Evolutionary conservation across 2,888 invertebrate genomes (phyloP).

Genomic region (Galerucella nymphaeae): DNA sequence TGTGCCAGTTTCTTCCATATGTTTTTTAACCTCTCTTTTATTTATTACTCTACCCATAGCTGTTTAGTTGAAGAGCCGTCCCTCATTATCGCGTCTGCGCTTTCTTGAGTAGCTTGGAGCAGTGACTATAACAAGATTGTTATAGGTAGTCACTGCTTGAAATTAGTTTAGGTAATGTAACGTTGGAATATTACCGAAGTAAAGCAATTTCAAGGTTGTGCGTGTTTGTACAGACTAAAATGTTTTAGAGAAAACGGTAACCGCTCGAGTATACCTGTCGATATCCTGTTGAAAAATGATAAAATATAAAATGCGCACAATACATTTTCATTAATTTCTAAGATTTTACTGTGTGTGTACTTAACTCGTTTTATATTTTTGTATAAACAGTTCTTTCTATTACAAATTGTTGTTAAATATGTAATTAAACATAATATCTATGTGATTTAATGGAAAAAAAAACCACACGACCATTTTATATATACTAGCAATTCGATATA

Average conservation of each 20-base stretch:
- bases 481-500: constrained; percentile 32
- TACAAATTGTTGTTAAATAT: constrained; percentile 46
- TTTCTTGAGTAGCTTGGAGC: too few relatives aligned
- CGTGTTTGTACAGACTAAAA: constrained; percentile 32
- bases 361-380: constrained; percentile 46
- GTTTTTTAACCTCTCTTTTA: too few relatives aligned
- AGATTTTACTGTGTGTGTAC: constrained; percentile 43
- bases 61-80: too few relatives aligned
- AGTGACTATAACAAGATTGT: too few relatives aligned
- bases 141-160: not conserved
- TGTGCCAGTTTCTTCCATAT: too few relatives aligned
- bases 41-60: too few relatives aligned
- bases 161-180: not conserved
- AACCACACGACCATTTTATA: constrained; percentile 34
- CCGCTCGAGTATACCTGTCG: constrained; percentile 28
- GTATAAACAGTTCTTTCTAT: constrained; percentile 48
- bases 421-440: constrained; percentile 44
- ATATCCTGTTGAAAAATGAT: constrained; percentile 32
- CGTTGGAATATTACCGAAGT: constrained; percentile 2
- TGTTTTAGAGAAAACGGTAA: constrained; percentile 17
- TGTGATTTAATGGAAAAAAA: constrained; percentile 40
- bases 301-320: constrained; percentile 50
- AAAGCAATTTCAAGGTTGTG: constrained; percentile 18
- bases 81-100: too few relatives aligned
- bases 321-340: constrained; percentile 46